Base-by-base conservation (phyloP, 2,888 invertebrate species). In the Pterobdella sp. region DNA sequence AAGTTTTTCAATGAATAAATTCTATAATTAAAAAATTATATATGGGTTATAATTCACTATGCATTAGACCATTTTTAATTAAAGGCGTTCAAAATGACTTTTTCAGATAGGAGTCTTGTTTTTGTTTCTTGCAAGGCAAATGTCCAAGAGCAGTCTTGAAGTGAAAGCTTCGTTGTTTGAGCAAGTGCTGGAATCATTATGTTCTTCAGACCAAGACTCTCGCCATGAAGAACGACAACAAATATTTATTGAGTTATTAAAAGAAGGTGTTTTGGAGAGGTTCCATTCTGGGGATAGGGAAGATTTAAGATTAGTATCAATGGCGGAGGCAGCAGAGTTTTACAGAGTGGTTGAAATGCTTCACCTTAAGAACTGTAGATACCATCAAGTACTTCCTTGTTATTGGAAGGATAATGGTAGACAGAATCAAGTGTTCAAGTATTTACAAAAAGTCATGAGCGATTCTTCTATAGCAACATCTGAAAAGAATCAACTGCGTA, bases 211-310 rank as follows among this genome's bases (percentile, higher is more conserved):
- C 14, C 82, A 81, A 49, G 83, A 83, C 73, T 81, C 82, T 60
- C 80, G 84, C 32, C 84, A 84, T 76, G 87, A 88, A 74, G 90
- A 91, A 81, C 84, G 90, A 52, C 90, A 91, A 80, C 89, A 89
- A 79, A 89, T 90, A 1, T 86, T 90, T 84, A 83, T 90, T 68
- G 90, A 90, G 80, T 83, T 91, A 37, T 83, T 91, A 18, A 87
- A 74, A 86, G 88, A 77, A 87, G 82, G 83, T 0, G 83, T 88
- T 68, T 83, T 90, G 34, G 82, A 84, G 35, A 86, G 88, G 79
- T 86, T 88, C 74, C 60, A 60, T 26, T 2, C 26, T 34, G 36
- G 56, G n/a, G n/a, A 36, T 18, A 37, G 31, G 0, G 63, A 63
- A 29, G 71, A 71, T n/a, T 22, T 71, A 34, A 85, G 87, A 76